Evolutionary conservation across 2,113 vertebrate species (phyloP), one percentile per base, ranked within the genome.

Genomic region (Hippocampus mohnikei): DNA sequence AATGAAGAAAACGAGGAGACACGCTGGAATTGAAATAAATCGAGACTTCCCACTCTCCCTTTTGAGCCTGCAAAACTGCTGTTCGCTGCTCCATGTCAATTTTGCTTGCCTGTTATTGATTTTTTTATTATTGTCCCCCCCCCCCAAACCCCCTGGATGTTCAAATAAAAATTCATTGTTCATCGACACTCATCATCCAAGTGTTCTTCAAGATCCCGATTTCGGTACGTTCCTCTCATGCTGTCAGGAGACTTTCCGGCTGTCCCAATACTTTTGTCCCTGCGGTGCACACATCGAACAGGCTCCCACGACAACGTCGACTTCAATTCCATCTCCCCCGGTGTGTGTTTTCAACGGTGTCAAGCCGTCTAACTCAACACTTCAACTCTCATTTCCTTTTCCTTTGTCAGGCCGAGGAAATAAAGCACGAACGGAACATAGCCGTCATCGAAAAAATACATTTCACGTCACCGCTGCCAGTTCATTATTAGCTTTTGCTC

Each of bases 401-500:
- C 70, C 71, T 84, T 74, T 71, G 81, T 86, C 78, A 80, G 74
- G 70, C 78, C 37, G 69, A 68, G 60, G 73, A 87, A 84, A 85
- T 79, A 85, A 84, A 84, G 77, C 83, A 81, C 56, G 77, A 82
- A 79, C 73, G 77, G 75, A 88, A 88, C 85, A 87, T 78, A 75
- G 88, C 37, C 77, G 77, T 74, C 72, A 68, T 88, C 81, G 70
- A 72, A 37, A 29, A 37, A 76, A 80, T 74, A 70, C 78, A 76
- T 79, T 80, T 82, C 52, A 66, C 21, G 76, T 83, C 80, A n/a
- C 72, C 69, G 15, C 58, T 80, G 81, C 77, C 63, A 65, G 37
- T 89, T 88, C 84, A 74, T 86, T 88, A 89, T 89, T 89, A 86
- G 83, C 79, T 79, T 78, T 77, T 76, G 74, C 78, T 82, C 83